phyloP scores from a whole-genome alignment of 2,797 vertebrate genomes.

The Liasis olivaceus region DNA sequence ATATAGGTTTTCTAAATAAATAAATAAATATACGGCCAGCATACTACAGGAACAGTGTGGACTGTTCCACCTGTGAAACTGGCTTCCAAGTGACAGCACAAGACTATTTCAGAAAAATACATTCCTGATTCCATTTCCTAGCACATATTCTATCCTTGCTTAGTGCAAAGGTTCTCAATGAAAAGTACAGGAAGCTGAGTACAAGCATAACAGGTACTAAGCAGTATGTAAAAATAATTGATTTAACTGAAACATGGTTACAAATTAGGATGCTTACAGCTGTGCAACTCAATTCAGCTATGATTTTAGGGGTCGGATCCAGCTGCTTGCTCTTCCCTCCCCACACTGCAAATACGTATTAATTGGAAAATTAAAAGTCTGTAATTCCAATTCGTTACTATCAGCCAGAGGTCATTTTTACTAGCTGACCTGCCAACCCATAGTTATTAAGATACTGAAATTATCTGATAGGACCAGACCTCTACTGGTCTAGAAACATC shows the following conservation, averaged over 20 bases:
- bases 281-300: not conserved
- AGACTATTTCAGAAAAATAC: not conserved
- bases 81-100: not conserved
- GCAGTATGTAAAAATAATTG: not conserved
- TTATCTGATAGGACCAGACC: not conserved
- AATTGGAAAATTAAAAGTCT: no score
- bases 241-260: not conserved
- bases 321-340: not conserved
- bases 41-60: not conserved
- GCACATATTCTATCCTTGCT: not conserved
- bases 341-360: not conserved
- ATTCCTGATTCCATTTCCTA: not conserved
- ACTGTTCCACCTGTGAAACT: not conserved
- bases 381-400: not conserved
- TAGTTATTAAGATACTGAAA: not conserved
- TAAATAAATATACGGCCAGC: no score
- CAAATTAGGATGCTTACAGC: not conserved
- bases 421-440: not conserved
- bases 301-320: not conserved
- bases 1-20: no score
- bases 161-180: not conserved
- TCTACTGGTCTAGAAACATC: not conserved
- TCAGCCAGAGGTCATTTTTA: not conserved
- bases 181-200: not conserved
- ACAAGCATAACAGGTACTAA: not conserved